phyloP scores from a whole-genome alignment of 2,888 invertebrate species.

The Myathropa florea region DNA sequence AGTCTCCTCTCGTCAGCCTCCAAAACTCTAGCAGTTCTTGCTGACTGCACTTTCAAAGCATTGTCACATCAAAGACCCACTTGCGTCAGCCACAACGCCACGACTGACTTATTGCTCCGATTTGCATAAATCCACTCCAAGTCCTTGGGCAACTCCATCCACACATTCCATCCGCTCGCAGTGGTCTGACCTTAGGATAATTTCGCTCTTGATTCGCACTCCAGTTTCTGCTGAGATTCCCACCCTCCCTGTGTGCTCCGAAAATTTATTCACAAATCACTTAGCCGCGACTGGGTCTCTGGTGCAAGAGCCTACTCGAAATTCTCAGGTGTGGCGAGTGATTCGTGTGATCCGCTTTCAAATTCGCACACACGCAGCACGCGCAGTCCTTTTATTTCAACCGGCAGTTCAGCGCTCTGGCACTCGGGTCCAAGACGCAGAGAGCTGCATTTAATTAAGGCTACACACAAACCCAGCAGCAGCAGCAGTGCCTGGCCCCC shows the following conservation, averaged over 20 bases:
- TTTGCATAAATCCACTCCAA: not conserved
- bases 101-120: not conserved
- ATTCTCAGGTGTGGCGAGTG: slow-evolving; percentile 61
- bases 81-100: not conserved
- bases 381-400: slow-evolving; percentile 52
- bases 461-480: too few species aligned
- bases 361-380: slow-evolving; percentile 49
- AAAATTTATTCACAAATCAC: slow-evolving; percentile 34
- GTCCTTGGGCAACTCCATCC: not conserved
- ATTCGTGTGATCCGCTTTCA: slow-evolving; percentile 43
- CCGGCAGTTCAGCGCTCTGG: not conserved
- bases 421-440: not conserved
- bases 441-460: slow-evolving; percentile 50
- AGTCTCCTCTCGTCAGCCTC: too few species aligned
- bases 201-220: not conserved
- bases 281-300: not conserved
- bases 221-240: not conserved
- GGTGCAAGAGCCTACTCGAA: slow-evolving; percentile 20
- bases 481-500: slow-evolving; percentile 15
- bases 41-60: not conserved
- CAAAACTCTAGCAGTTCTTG: too few species aligned
- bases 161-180: not conserved
- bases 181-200: not conserved
- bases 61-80: not conserved
- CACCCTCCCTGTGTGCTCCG: not conserved